Evolutionary conservation across 2,888 invertebrate species (phyloP), one percentile per base, ranked within the genome.

Genomic region (Gerris lacustris): DNA sequence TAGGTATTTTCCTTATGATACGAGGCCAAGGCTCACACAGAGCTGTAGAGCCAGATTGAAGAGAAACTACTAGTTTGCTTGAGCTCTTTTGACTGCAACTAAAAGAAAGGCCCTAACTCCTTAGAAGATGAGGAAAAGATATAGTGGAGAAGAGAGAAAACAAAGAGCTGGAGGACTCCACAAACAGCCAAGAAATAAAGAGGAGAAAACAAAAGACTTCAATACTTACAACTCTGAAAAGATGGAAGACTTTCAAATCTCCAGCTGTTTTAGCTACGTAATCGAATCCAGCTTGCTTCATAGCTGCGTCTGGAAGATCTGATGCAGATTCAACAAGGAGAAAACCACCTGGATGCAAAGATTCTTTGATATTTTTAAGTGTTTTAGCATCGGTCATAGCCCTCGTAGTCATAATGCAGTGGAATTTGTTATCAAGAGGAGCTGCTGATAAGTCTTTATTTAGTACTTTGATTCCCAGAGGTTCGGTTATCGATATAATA

Each of bases 281-380:
- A 7, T 84, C 80, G 7, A 90, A 80, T 15, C 84, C 84, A 6
- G 79, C 76, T 17, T 78, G 74, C 5, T 77, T 76, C 0, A 79
- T 68, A 0, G 75, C 68, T 0, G 75, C 74, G 17, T 75, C 73
- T 43, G 77, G 70, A 1, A 80, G 72, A 63, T 79, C 75, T 2
- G 81, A 82, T 67, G 85, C 84, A 81, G 92, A 92, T 80, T 91
- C 90, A 70, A 90, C 82, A 73, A 93, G 81, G 64, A 92, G 78
- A 79, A 91, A 88, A 68, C 92, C 92, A 69, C 85, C 84, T 2
- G 85, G 81, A 77, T 85, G 88, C 63, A 94, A 79, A 67, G 88
- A 86, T 18, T 82, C 83, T 2, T 83, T 81, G 74, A 90, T 82
- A 76, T 86, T 84, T 64, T 82, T 80, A 69, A 92, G 79, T 73